Base-by-base conservation (phyloP, 2,797 vertebrate species). In the Pitangus sulphuratus region DNA sequence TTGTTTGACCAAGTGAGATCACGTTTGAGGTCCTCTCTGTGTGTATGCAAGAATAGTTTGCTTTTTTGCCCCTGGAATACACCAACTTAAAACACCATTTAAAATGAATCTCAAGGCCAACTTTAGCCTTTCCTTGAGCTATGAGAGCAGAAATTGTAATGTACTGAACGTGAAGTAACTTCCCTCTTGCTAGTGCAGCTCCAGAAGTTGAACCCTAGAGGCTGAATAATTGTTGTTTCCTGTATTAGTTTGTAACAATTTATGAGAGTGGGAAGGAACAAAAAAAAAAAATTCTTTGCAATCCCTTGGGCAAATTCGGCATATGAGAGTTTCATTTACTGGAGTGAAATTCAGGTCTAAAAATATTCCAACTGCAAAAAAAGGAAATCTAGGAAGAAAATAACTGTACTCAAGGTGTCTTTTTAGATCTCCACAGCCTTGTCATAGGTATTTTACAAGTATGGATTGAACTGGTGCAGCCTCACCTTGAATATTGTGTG, bases 211-310 rank as follows among this genome's bases (percentile, higher is more conserved):
- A 90, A 86, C 75, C 90, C 95, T 70, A 70, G 87, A 93, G 94
- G 89, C 79, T 91, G 91, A 91, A 92, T 96, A 96, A 91, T 87
- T 91, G 78, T 92, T 97, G 65, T 93, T 95, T 95, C 82, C 91
- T 94, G 31, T 95, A 83, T 93, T 87, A 54, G 72, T 95, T 88
- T 95, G 92, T 92, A 95, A 78, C 68, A 96, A 91, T 94, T 93
- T 87, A 72, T 90, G 56, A 84, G 89, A 72, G 75, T 68, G 57
- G 50, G 65, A 80, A 90, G 61, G 57, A 76, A 56, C 15, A 56
- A 60, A 80, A 92, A 78, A 75, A 15, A 45, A 79, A 33, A 24
- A 21, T n/a, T 57, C 75, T 47, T 77, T 84, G 22, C 28, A 60
- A 22, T 91, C 92, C 84, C 76, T 64, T 86, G 88, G 90, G 93